Percentiles rank a stretch among this genome's conserved stretches.
Evolutionary conservation across 2,888 invertebrate genomes (phyloP).

Genomic region (Rosalia funebris): DNA sequence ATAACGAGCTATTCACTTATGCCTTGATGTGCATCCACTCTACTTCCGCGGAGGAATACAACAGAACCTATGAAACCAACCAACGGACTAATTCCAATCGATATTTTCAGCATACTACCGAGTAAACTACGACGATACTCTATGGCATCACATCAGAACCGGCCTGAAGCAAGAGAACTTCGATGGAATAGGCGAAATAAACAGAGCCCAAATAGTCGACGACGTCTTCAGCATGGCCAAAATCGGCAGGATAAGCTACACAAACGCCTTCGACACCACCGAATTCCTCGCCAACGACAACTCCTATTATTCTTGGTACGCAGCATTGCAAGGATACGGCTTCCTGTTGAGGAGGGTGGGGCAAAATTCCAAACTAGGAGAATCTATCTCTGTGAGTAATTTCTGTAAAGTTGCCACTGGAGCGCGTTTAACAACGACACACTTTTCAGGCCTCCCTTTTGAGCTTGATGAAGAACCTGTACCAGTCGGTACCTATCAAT

Average conservation of each 20-base stretch:
- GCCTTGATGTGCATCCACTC: too few relatives aligned
- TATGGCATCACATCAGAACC: conserved; percentile 71
- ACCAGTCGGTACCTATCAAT: conserved; percentile 18
- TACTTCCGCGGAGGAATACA: too few relatives aligned
- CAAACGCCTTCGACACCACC: conserved; percentile 71
- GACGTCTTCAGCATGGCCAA: conserved; percentile 76
- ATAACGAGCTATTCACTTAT: too few relatives aligned
- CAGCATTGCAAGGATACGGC: conserved; percentile 62
- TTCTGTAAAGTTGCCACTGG: too few relatives aligned
- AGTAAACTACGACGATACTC: conserved; percentile 72
- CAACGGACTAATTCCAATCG: too few relatives aligned
- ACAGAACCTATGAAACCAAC: too few relatives aligned
- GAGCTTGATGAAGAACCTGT: conserved; percentile 16
- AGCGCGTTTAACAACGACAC: neutral
- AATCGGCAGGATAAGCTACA: conserved; percentile 66
- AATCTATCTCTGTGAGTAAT: conserved; percentile 32
- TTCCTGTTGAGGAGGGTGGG: conserved; percentile 40
- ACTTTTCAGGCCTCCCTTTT: conserved; percentile 14
- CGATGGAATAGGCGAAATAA: conserved; percentile 68
- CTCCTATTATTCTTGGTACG: conserved; percentile 79
- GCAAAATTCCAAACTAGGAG: conserved; percentile 30
- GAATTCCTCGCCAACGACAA: conserved; percentile 74
- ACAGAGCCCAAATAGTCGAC: conserved; percentile 80
- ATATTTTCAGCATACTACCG: conserved; percentile 71
- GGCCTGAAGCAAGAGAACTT: conserved; percentile 64